These are phyloP conservation scores for Zosterops japonicus DNA, from an alignment of 2,113 vertebrate species.

Conservation along the genomic window DNA sequence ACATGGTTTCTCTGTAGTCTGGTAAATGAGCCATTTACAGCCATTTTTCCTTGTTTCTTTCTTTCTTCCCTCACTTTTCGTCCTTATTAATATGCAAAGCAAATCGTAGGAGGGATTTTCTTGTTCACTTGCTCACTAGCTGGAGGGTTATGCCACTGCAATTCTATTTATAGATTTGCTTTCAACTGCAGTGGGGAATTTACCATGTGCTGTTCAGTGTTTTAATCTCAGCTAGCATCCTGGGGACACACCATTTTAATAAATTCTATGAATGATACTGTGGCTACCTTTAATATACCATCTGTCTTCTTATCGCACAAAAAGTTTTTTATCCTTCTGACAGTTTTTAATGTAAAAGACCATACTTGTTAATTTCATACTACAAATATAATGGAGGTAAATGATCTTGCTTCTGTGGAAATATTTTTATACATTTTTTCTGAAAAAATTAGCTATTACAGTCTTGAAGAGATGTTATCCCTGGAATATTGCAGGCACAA, in stretches of 20 bases:
- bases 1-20: background rate
- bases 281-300: background rate
- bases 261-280: conserved; percentile 20
- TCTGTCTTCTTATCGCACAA: background rate
- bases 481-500: background rate
- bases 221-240: background rate
- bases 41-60: background rate
- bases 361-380: background rate
- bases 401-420: background rate
- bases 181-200: conserved; percentile 7
- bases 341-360: background rate
- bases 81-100: conserved; percentile 18
- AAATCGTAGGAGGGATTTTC: conserved; percentile 15
- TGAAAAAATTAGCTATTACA: background rate
- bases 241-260: background rate
- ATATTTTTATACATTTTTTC: background rate
- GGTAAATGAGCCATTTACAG: background rate
- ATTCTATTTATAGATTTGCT: conserved; percentile 46
- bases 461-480: background rate
- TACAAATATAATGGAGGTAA: background rate
- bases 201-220: conserved; percentile 5
- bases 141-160: background rate
- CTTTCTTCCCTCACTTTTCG: background rate
- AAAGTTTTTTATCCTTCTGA: background rate
- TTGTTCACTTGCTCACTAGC: background rate